Evolutionary conservation across 2,888 invertebrate genomes (phyloP), one percentile per base, ranked within the genome.

Genomic region (Artemia sinica): DNA sequence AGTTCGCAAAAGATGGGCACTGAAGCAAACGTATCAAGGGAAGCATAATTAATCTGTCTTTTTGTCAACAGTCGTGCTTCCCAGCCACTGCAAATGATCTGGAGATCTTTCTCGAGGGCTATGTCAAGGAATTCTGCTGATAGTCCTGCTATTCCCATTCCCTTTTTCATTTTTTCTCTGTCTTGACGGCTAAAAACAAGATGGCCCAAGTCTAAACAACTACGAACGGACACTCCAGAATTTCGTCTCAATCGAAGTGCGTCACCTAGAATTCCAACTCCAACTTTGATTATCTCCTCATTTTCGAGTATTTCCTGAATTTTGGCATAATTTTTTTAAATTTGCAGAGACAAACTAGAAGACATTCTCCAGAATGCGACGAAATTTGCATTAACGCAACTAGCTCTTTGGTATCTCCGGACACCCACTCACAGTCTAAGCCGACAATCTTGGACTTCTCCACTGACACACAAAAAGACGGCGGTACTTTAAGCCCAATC

Each of bases 351-450:
- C 88, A 82, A 73, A 89, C 83, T 4, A 90, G 77, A 0, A 84
- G 84, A 77, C 88, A 88, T 69, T 83, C 79, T 0, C 88, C 88
- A 74, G 84, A 82, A 71, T 79, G 79, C 0, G 87, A 84, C 4
- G 88, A 85, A 1, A 90, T 77, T 77, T 90, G 90, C 2, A 89
- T 75, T 8, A 89, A 75, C 0, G 88, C 85, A 11, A 88, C 83
- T 0, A 86, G 84, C 1, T 81, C 78, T 28, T 28, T 28, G 2
- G 28, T 28, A n/a, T 82, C 80, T 28, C 69, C 70, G 28, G 28
- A 28, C 0, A 86, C 85, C 89, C 89, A 89, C 77, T 89, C 89
- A 76, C 89, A 89, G 75, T 89, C 89, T 75, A 89, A 85, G 9
- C 89, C 89, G 51, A 89, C 75, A 0, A 86, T 83, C 28, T 28